Conservation (phyloP, 2,888 invertebrate species). For the Eupeodes latifasciatus region DNA sequence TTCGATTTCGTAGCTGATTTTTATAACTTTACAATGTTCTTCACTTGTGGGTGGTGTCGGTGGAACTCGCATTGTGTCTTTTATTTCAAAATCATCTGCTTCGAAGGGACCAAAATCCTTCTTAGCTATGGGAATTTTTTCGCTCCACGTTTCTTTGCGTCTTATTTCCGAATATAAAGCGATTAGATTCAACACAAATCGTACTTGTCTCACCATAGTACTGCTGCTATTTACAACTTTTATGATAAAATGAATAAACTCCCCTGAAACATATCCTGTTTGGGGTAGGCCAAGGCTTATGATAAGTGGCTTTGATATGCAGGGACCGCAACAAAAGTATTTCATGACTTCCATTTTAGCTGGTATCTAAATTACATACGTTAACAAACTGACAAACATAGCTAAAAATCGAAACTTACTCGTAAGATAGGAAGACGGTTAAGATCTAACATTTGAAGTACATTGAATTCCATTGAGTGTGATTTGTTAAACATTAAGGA, state of each 20-base stretch:
- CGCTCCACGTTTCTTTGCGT: slow-evolving; percentile 72
- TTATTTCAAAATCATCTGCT: slow-evolving; percentile 78
- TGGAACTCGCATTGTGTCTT: slow-evolving; percentile 79
- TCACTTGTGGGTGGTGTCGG: slow-evolving; percentile 81
- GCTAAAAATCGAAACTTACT: slow-evolving; percentile 1
- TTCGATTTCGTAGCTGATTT: slow-evolving; percentile 80
- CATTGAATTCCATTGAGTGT: slow-evolving; percentile 89
- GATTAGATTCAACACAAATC: slow-evolving; percentile 78
- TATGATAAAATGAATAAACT: slow-evolving; percentile 81
- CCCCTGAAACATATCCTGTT: slow-evolving; percentile 81
- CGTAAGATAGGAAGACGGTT: slow-evolving; percentile 84
- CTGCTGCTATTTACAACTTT: slow-evolving; percentile 86
- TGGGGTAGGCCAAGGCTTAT: slow-evolving; percentile 79
- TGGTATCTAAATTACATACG: background rate
- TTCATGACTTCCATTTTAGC: slow-evolving; percentile 66
- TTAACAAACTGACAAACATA: background rate
- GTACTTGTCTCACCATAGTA: slow-evolving; percentile 82
- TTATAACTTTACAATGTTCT: slow-evolving; percentile 79
- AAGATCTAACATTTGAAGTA: slow-evolving; percentile 91
- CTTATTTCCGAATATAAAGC: slow-evolving; percentile 78
- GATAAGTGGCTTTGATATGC: slow-evolving; percentile 78
- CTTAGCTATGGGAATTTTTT: slow-evolving; percentile 78
- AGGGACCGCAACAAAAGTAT: slow-evolving; percentile 80
- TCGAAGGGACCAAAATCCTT: slow-evolving; percentile 77
- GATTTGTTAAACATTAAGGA: slow-evolving; percentile 92